Evolutionary conservation across 2,797 vertebrate genomes (phyloP).

Genomic region (Ispidina lecontei): DNA sequence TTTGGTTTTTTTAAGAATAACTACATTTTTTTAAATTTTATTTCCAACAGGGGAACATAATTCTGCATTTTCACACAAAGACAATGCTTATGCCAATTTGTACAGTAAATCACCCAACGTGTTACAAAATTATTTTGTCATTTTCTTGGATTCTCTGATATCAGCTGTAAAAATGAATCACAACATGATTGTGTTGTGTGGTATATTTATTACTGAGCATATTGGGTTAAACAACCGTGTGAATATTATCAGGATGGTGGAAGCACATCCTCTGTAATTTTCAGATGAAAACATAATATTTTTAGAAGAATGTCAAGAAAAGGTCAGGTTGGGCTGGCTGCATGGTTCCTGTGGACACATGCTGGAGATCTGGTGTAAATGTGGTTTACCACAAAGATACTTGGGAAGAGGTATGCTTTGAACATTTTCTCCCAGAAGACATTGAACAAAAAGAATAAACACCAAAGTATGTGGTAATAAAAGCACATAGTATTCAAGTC

Average conservation of each 20-base stretch:
- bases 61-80: neutral
- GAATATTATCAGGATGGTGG: neutral
- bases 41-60: neutral
- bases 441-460: neutral
- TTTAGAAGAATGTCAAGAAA: neutral
- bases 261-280: neutral
- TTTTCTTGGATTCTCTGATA: neutral
- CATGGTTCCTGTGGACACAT: neutral
- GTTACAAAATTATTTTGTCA: neutral
- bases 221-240: neutral
- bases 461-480: neutral
- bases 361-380: neutral
- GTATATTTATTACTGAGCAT: neutral
- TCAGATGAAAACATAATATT: neutral
- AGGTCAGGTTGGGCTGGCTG: neutral
- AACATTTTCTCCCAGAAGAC: neutral
- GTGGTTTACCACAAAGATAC: neutral
- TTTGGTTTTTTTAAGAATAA: neutral
- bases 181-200: neutral
- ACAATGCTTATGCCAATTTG: neutral
- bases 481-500: neutral
- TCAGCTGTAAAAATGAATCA: neutral
- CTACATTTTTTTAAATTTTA: neutral
- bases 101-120: neutral
- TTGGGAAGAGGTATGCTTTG: neutral